Conservation (phyloP, 2,797 vertebrate genomes). For the Tolypeutes matacus region DNA sequence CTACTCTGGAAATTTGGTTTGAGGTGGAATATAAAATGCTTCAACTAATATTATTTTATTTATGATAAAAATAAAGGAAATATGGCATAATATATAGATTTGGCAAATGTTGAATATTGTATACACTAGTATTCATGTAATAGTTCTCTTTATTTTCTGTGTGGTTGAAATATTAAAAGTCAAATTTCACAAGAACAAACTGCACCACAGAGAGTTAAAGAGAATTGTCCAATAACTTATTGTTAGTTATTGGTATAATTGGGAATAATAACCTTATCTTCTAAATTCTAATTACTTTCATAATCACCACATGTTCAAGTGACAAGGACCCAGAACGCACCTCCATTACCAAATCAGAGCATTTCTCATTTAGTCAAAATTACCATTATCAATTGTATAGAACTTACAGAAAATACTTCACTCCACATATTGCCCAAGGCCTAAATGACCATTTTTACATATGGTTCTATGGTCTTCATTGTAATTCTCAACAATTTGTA, state of each 20-base stretch:
- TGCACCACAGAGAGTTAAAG: background rate
- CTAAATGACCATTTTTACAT: background rate
- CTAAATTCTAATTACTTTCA: background rate
- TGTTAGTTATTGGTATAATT: background rate
- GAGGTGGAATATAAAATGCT: background rate
- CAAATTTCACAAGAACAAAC: background rate
- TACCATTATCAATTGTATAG: background rate
- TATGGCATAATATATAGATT: background rate
- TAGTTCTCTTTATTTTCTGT: background rate
- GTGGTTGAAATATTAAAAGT: background rate
- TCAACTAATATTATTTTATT: background rate
- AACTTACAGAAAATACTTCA: background rate
- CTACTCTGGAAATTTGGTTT: background rate
- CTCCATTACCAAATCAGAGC: background rate
- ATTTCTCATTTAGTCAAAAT: background rate
- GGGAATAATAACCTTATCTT: background rate
- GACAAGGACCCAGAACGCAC: background rate
- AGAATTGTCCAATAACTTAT: background rate
- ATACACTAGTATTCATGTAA: background rate
- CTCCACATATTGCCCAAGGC: background rate
- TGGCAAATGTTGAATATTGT: background rate
- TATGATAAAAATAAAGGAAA: background rate
- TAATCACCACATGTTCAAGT: background rate
- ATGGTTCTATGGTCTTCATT: background rate
- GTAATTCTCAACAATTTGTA: background rate